Evolutionary conservation across 2,888 invertebrate species (phyloP), one percentile per base, ranked within the genome.

Genomic region (Pristionchus japonicus): DNA sequence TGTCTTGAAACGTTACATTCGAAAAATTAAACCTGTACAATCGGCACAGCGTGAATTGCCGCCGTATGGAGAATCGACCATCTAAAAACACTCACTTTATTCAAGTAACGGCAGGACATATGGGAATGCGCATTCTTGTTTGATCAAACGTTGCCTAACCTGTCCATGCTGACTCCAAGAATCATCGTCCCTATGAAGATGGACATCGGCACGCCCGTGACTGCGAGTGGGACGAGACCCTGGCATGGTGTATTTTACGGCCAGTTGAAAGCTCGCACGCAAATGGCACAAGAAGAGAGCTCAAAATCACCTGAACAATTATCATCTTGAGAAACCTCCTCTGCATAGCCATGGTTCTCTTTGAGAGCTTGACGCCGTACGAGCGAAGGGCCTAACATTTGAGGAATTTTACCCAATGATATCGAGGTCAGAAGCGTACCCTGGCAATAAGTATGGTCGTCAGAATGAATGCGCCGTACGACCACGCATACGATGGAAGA

Each of bases 121-220:
- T n/a, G n/a, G n/a, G n/a, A n/a, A n/a, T n/a, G n/a, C n/a, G n/a
- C n/a, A n/a, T n/a, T n/a, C n/a, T n/a, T n/a, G n/a, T n/a, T n/a
- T n/a, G 4, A 64, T n/a, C 15, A 64, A 31, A n/a, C 6, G n/a
- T n/a, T n/a, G n/a, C n/a, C 40, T 47, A 0, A 77, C 77, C 77
- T 47, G 27, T 77, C 34, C 77, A 77, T 77, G 77, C 77, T 77
- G 0, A 77, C 27, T 40, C 77, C 77, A 6, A 47, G 43, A 15
- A 77, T 77, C 77, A 77, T 77, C 27, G 77, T 77, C 9, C 77
- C 77, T 1, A 77, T 77, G 27, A 77, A 77, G 43, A 77, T 77
- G 43, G 77, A 77, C 23, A 77, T 27, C 9, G 77, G 77, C 1
- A 77, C 17, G 27, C 43, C 77, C 9, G 77, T 77, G 1, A 40